Percentiles rank a stretch among this genome's conserved stretches.
phyloP scores from a whole-genome alignment of 2,797 vertebrate species.

The Scyliorhinus canicula region DNA sequence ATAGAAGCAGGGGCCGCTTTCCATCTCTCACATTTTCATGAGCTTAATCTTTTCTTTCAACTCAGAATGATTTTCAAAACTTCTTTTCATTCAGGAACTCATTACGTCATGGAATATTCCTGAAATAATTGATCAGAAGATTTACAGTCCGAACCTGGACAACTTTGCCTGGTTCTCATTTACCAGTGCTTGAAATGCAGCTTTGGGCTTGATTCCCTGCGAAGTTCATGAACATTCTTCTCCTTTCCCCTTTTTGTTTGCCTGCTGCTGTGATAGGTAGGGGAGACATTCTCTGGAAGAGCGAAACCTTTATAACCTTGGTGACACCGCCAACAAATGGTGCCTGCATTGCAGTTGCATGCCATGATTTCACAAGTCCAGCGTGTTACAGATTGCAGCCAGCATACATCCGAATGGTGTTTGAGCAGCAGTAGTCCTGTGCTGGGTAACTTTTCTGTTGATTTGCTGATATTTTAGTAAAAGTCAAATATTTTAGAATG shows the following conservation, averaged over 20 bases:
- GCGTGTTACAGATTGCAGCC: background rate
- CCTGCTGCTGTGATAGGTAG: background rate
- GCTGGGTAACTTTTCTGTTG: background rate
- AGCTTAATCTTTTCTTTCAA: background rate
- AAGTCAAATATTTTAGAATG: background rate
- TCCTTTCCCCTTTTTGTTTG: background rate
- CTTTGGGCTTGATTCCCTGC: background rate
- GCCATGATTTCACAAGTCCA: background rate
- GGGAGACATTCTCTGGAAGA: background rate
- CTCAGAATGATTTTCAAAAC: background rate
- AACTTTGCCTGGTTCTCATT: background rate
- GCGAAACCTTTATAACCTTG: background rate
- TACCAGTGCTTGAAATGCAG: background rate
- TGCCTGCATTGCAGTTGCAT: background rate
- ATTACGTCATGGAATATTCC: background rate
- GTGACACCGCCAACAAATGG: background rate
- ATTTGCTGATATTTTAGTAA: background rate
- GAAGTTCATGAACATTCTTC: background rate
- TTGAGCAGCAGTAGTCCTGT: background rate
- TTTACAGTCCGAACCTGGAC: background rate
- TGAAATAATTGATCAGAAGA: background rate
- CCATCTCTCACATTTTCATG: background rate
- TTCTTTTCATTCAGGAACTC: background rate
- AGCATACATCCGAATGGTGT: background rate
- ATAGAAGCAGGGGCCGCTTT: background rate